Evolutionary conservation across 2,113 vertebrate species (phyloP), one percentile per base, ranked within the genome.

Genomic region (Pseudopipra pipra): DNA sequence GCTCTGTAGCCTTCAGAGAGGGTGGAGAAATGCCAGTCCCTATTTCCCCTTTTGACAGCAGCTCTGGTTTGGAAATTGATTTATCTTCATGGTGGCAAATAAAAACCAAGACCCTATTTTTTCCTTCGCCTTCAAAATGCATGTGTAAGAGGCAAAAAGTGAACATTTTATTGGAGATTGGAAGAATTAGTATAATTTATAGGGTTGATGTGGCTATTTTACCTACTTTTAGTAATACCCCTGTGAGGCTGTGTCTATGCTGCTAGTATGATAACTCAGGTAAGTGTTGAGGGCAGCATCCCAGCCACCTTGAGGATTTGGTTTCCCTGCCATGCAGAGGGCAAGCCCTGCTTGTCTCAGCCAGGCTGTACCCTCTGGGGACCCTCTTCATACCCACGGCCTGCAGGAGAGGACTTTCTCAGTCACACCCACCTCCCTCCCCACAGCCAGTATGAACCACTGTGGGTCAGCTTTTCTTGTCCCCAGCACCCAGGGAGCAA

Each of bases 361-460:
- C 62, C 54, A 18, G 67, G 41, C 67, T 61, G 65, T 51, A 70
- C 22, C 43, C 65, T 30, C 52, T 0, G 0, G 35, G 27, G 33
- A 92, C 3, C 61, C 54, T 33, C 18, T 6, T 51, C 0, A 0
- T 1, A 8, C 35, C 1, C 44, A 11, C 19, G 17, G 65, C 47
- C 46, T 27, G 23, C 10, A 12, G 65, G 22, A 75, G 62, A 65
- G 44, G 70, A 8, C 35, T 8, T 7, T 8, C 58, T 39, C 76
- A 7, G 28, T 8, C 24, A 61, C 75, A 35, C 7, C 51, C 1
- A 1, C 23, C 47, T 56, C 46, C 37, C n/a, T 56, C 13, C 66
- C 46, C 21, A 6, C 30, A 11, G 63, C 35, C n/a, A 47, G 8
- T 5, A 27, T 0, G 0, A 49, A 35, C 8, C 3, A 1, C 55